These are phyloP conservation scores for Pimephales promelas DNA, from an alignment of 2,113 vertebrate genomes.

Conservation along the genomic window DNA sequence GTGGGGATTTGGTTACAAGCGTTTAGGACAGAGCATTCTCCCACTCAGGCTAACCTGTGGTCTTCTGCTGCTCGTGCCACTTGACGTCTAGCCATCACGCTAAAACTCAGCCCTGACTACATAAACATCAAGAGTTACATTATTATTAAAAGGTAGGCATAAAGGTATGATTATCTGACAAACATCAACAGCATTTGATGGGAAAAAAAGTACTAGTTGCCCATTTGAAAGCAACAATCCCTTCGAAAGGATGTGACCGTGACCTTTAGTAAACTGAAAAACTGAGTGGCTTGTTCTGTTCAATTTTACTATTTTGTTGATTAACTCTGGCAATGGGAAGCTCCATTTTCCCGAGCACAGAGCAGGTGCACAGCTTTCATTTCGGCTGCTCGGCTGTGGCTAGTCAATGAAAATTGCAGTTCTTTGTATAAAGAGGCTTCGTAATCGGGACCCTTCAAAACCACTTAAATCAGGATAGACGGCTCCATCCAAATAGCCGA, in stretches of 20 bases:
- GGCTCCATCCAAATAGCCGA: conserved; percentile 50
- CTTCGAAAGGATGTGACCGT: neutral
- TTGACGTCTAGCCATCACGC: neutral
- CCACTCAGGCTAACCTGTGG: conserved; percentile 64
- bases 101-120: neutral
- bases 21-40: conserved; percentile 66
- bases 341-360: conserved; percentile 10
- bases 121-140: neutral
- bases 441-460: conserved; percentile 55
- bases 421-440: conserved; percentile 41
- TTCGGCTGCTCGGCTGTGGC: conserved; percentile 42
- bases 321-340: conserved; percentile 48
- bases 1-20: conserved; percentile 68
- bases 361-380: conserved; percentile 66
- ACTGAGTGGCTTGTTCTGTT: conserved; percentile 39
- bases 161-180: neutral
- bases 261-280: conserved; percentile 14
- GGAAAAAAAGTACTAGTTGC: neutral
- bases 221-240: neutral
- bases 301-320: conserved; percentile 12
- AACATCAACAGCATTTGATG: neutral
- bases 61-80: conserved; percentile 61
- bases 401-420: conserved; percentile 52
- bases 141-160: neutral
- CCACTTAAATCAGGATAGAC: conserved; percentile 60